A percentile compares a stretch with the other conserved stretches of the same genome.
phyloP scores from a whole-genome alignment of 1,140 invertebrate species.

The Cheumatopsyche charites region DNA sequence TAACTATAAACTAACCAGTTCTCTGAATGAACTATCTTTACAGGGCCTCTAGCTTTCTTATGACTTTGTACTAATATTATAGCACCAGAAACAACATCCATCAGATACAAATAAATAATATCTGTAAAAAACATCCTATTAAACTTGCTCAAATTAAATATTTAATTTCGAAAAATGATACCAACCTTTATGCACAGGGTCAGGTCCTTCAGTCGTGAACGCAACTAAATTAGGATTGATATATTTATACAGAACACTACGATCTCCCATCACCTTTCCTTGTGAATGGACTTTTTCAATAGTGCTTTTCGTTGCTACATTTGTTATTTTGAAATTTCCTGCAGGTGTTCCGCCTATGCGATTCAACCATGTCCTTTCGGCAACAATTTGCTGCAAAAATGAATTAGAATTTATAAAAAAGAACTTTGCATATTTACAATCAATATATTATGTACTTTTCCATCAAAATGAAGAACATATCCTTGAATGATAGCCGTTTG shows the following conservation, averaged over 20 bases:
- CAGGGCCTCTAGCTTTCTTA: constrained; percentile 78
- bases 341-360: constrained; percentile 65
- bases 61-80: constrained; percentile 77
- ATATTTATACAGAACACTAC: constrained; percentile 98
- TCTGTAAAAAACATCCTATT: constrained; percentile 57
- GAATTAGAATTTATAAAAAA: background rate
- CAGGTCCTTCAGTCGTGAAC: constrained; percentile 79
- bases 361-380: constrained; percentile 71
- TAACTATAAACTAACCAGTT: constrained; percentile 97
- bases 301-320: constrained; percentile 72
- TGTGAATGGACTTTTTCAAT: constrained; percentile 93
- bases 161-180: constrained; percentile 6
- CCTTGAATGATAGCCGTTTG: constrained; percentile 71
- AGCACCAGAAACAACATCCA: constrained; percentile 90
- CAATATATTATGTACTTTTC: constrained; percentile 52
- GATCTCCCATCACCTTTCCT: constrained; percentile 91
- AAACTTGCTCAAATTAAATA: background rate
- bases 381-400: constrained; percentile 53
- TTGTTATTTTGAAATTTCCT: constrained; percentile 69
- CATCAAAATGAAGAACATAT: constrained; percentile 65
- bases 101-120: constrained; percentile 79
- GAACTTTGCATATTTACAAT: background rate
- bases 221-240: constrained; percentile 96
- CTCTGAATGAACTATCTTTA: constrained; percentile 93
- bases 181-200: constrained; percentile 77